Evolutionary conservation across 2,888 invertebrate species (phyloP).

Genomic region (Lasioglossum morio): DNA sequence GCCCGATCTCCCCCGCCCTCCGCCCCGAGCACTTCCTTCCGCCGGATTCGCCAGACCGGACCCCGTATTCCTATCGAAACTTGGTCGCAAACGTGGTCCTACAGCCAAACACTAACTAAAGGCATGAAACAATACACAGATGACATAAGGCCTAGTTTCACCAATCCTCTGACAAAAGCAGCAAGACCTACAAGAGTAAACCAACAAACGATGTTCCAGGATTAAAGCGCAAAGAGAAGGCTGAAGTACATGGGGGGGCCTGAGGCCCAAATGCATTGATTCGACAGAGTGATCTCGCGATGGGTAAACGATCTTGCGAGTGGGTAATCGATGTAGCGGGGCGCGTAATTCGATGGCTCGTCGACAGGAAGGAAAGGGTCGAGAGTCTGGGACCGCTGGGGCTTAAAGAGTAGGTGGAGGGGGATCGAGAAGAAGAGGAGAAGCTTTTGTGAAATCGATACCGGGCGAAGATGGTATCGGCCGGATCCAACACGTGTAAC

Average conservation of each 20-base stretch:
- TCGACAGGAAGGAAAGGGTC: slow-evolving; percentile 69
- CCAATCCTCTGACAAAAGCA: background rate
- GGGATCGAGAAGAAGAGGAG: slow-evolving; percentile 59
- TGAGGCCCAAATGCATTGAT: background rate
- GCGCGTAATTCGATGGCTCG: slow-evolving; percentile 75
- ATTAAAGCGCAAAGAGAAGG: background rate
- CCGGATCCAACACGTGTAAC: slow-evolving; percentile 84
- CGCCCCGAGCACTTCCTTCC: background rate
- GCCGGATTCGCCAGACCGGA: background rate
- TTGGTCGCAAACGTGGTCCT: background rate
- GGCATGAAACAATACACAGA: background rate
- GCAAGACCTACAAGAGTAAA: background rate
- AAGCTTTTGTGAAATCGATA: slow-evolving; percentile 84
- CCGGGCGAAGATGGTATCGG: slow-evolving; percentile 81
- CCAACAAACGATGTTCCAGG: background rate
- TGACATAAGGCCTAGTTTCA: background rate
- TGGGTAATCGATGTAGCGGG: slow-evolving; percentile 20
- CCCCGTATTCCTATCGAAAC: background rate
- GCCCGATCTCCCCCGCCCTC: background rate
- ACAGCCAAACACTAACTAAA: background rate
- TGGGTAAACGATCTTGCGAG: background rate
- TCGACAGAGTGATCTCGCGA: background rate
- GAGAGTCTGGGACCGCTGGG: slow-evolving; percentile 16
- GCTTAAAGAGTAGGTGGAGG: slow-evolving; percentile 11
- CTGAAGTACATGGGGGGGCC: background rate